Evolutionary conservation across 2,113 vertebrate genomes (phyloP), one percentile per base, ranked within the genome.

Genomic region (Psephotus haematonotus): DNA sequence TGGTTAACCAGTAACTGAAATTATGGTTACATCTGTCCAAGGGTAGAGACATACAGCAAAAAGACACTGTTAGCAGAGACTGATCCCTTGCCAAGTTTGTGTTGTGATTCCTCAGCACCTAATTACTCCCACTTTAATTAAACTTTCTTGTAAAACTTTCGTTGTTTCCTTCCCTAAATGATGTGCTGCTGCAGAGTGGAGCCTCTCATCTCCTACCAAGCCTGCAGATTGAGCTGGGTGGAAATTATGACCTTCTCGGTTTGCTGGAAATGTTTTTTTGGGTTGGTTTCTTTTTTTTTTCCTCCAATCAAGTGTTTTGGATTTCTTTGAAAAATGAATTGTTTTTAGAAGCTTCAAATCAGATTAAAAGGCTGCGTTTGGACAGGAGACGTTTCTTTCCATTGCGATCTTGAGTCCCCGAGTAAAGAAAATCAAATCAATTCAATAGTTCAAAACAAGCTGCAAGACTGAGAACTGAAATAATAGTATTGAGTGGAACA

Each of bases 1-100:
- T 83, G 86, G 92, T 97, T 97, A 97, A 97, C 94, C 80, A 95
- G 95, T 95, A 97, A 97, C 95, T 37, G 41, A 67, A 96, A 97
- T 97, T 91, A 81, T 67, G 69, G 86, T 84, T 86, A 55, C 68
- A 17, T 50, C 46, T 94, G 86, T 89, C 95, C 95, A 86, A 94
- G 94, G 95, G 95, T 92, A 97, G 88, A 96, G 76, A 29, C 96
- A 49, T 46, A 55, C 82, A 86, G 92, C 49, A 31, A 50, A 88
- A 46, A 95, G 94, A 90, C 96, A 57, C 91, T 88, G 76, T 55
- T 62, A 64, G 37, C 78, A 86, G 6, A 93, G 94, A 91, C 93
- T 86, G 75, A 94, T 59, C 88, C 76, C 4, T 11, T 86, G 92
- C 93, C 95, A 95, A 35, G 39, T 14, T 83, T 64, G 75, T 68